Conservation (phyloP, 2,797 vertebrate species). For the Phrynocephalus vlangalii region DNA sequence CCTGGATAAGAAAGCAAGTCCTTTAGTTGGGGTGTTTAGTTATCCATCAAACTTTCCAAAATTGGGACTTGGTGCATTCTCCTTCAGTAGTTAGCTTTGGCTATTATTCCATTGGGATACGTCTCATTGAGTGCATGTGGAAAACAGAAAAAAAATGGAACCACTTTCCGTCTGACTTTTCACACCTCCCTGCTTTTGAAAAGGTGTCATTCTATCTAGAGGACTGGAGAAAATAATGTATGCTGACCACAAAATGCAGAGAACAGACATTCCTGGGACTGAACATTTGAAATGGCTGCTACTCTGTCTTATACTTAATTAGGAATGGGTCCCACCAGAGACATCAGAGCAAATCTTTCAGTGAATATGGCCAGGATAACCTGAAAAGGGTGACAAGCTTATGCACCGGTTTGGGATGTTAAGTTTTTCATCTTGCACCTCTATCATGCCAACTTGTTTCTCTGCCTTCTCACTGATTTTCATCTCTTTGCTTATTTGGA, state of each 20-base stretch:
- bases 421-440: not conserved
- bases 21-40: not conserved
- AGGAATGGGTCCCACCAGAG: not conserved
- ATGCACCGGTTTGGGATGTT: not conserved
- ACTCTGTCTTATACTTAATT: not conserved
- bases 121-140: not conserved
- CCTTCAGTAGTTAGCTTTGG: not conserved
- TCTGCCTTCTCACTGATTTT: not conserved
- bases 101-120: not conserved
- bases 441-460: not conserved
- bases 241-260: not conserved
- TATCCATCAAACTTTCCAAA: conserved; percentile 24
- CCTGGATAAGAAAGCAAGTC: conserved; percentile 21
- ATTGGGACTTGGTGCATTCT: not conserved
- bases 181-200: not conserved
- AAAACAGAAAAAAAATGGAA: conserved; percentile 14
- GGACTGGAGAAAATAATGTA: not conserved
- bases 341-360: not conserved
- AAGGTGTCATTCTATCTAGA: not conserved
- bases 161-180: not conserved
- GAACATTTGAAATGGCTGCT: not conserved
- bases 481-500: not conserved
- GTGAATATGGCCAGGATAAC: not conserved
- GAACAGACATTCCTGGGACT: too few relatives aligned
- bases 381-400: not conserved